A percentile compares a stretch with the other conserved stretches of the same genome.
These are phyloP conservation scores for Pseudococcus jackbeardsleyi DNA, from an alignment of 2,888 invertebrate species.

Conservation along the genomic window DNA sequence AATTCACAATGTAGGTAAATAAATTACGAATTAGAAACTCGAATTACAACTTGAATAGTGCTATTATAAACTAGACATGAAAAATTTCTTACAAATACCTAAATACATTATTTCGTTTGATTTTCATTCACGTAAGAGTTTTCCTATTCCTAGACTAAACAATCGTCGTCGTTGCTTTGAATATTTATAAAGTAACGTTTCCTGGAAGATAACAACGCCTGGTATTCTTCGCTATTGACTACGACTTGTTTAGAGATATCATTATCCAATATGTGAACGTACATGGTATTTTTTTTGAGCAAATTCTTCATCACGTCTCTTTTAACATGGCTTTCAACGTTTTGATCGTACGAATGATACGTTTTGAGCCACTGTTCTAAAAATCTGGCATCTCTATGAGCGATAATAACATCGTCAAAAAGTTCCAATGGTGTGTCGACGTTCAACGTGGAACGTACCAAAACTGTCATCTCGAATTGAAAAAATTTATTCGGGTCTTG, in stretches of 20 bases:
- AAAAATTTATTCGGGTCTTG: constrained; percentile 69
- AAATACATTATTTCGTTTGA: too few relatives aligned
- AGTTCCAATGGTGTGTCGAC: constrained; percentile 62
- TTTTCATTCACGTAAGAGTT: too few relatives aligned
- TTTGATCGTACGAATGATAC: constrained; percentile 68
- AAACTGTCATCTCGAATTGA: constrained; percentile 69
- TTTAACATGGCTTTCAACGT: neutral
- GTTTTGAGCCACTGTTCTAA: constrained; percentile 69
- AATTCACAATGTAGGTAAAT: neutral
- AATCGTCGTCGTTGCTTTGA: neutral
- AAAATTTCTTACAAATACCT: too few relatives aligned
- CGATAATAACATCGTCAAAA: constrained; percentile 69
- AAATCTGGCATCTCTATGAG: constrained; percentile 69
- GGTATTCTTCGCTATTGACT: neutral
- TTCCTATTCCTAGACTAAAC: neutral
- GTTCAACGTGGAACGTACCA: constrained; percentile 69
- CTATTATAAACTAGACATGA: too few relatives aligned
- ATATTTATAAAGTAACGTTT: constrained; percentile 23
- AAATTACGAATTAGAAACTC: too few relatives aligned
- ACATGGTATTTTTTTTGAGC: constrained; percentile 40
- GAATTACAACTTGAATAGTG: too few relatives aligned
- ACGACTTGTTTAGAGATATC: constrained; percentile 21
- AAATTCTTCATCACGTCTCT: constrained; percentile 21
- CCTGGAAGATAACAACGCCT: constrained; percentile 10
- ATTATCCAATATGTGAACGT: constrained; percentile 39